Evolutionary conservation across 2,888 invertebrate genomes (phyloP).

Genomic region (Polia nebulosa): DNA sequence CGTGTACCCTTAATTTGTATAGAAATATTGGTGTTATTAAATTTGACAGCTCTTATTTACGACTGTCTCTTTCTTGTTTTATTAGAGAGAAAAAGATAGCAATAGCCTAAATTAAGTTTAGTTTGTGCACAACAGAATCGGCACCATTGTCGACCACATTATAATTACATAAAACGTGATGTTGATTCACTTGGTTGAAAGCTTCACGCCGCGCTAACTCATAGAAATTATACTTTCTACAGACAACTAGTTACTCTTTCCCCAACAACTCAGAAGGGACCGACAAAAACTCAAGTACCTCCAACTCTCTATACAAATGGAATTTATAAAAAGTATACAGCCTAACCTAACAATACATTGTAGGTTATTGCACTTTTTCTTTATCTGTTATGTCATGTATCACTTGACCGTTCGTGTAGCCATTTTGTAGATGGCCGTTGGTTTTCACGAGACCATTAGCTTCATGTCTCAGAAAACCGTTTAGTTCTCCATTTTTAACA

Average conservation of each 20-base stretch:
- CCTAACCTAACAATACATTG: conserved; percentile 57
- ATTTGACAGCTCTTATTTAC: no score
- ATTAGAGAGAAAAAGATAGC: no score
- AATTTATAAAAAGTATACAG: conserved; percentile 60
- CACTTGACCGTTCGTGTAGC: conserved; percentile 75
- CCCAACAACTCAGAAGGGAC: conserved; percentile 43
- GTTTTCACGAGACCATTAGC: conserved; percentile 43
- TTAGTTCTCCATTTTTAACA: conserved; percentile 65
- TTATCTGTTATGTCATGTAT: conserved; percentile 74
- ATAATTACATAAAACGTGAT: conserved; percentile 33
- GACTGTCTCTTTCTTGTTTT: no score
- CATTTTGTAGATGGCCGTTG: conserved; percentile 73
- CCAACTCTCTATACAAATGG: conserved; percentile 52
- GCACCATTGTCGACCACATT: no score
- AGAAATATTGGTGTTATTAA: no score
- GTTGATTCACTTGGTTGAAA: conserved; percentile 44
- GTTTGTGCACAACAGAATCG: no score
- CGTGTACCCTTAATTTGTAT: no score
- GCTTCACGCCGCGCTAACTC: conserved; percentile 48
- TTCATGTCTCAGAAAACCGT: conserved; percentile 61
- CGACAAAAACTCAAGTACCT: conserved; percentile 48
- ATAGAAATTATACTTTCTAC: conserved; percentile 63
- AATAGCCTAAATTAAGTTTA: no score
- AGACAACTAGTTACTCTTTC: conserved; percentile 43
- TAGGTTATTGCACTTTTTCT: conserved; percentile 83